Evolutionary conservation across 2,797 vertebrate genomes (phyloP), one percentile per base, ranked within the genome.

Genomic region (Gallinago solitaria): DNA sequence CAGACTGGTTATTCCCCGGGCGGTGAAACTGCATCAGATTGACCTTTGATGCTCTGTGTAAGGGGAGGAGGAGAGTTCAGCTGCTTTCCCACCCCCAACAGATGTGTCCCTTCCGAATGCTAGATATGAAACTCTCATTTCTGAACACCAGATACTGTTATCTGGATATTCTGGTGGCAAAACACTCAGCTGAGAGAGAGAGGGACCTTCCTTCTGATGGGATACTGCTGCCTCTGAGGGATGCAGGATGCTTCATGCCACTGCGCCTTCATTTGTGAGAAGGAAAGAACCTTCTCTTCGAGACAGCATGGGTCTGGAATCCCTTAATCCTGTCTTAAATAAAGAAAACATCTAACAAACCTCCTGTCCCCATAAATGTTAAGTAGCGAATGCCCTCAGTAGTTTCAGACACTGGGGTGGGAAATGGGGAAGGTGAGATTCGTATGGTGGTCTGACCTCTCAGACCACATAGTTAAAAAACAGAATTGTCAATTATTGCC

Each of bases 341-440:
- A 43, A 17, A 5, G 28, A 63, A 82, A 60, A 2, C 2, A 1
- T 56, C 25, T 67, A 74, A 76, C 9, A 70, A 65, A 51, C 30
- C 27, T 70, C 27, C 41, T 28, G 7, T 75, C 15, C 18, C 9
- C 8, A 12, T 73, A 18, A 7, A 59, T 24, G 6, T 41, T 50
- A 63, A 47, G 11, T 8, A 68, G 15, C 5, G 1, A 53, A 16
- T 21, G 6, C 9, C 0, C 0, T 16, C 32, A 39, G 21, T n/a
- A 35, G 3, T 63, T 89, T 79, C 27, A 60, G 23, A 19, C 12
- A 3, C 1, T 45, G 50, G 56, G 12, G 6, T 13, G 32, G 39
- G 45, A 73, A 83, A 24, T 19, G 11, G 6, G 12, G 4, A 68
- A 71, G 23, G 14, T 33, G n/a, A 60, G 28, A 30, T 84, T 89